These are phyloP conservation scores for Oceanites oceanicus DNA, from an alignment of 2,113 vertebrate genomes.

Conservation along the genomic window DNA sequence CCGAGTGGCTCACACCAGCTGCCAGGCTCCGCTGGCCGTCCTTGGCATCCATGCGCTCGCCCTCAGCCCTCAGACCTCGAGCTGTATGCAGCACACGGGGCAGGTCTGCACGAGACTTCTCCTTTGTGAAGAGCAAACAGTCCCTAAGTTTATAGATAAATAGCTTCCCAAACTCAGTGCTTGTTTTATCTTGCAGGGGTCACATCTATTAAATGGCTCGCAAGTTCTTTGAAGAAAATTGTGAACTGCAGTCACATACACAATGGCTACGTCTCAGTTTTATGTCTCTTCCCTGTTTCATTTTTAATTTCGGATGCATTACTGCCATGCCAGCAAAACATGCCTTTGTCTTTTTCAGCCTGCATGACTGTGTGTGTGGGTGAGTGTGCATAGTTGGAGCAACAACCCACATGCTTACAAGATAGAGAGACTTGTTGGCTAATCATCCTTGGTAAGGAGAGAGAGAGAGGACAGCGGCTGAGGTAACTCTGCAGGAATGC, in stretches of 20 bases:
- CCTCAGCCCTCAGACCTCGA: rapidly evolving
- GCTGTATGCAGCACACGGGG: neutral
- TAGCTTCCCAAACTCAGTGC: neutral
- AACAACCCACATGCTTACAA: neutral
- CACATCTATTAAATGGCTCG: neutral
- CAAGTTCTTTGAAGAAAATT: neutral
- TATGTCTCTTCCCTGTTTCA: neutral
- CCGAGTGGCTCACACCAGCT: neutral
- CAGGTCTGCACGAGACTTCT: neutral
- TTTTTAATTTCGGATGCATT: conserved; percentile 36
- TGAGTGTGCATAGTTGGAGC: neutral
- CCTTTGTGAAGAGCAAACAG: neutral
- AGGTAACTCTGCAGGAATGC: conserved; percentile 5
- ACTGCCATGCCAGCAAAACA: conserved; percentile 2
- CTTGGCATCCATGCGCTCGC: neutral
- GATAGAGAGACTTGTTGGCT: neutral
- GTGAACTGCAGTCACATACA: neutral
- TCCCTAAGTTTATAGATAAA: neutral
- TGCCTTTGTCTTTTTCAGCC: conserved; percentile 15
- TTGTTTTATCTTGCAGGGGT: neutral
- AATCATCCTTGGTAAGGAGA: neutral
- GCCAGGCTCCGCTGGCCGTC: neutral
- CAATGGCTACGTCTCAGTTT: neutral
- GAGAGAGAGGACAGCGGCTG: neutral
- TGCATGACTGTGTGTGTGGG: neutral